Conservation (phyloP, 1,140 invertebrate genomes). For the Rhynchophorus ferrugineus region DNA sequence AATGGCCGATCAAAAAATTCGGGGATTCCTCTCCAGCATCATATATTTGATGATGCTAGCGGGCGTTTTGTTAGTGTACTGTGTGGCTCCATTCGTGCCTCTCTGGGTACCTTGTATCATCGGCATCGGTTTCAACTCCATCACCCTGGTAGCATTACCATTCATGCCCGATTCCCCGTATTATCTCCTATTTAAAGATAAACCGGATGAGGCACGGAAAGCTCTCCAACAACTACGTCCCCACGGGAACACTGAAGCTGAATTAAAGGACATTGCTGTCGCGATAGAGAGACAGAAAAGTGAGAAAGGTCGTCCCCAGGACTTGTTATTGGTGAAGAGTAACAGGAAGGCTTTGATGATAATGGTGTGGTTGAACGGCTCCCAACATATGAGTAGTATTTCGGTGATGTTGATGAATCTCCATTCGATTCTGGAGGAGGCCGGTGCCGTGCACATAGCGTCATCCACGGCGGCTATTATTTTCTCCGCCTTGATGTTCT, state of each 20-base stretch:
- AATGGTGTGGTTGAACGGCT: constrained; percentile 45
- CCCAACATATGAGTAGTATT: constrained; percentile 47
- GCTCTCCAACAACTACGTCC: constrained; percentile 47
- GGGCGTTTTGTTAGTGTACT: constrained; percentile 31
- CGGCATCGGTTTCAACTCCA: constrained; percentile 20
- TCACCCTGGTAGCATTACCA: constrained; percentile 23
- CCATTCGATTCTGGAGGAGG: constrained; percentile 42
- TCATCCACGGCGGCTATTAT: constrained; percentile 37
- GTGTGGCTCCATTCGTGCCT: constrained; percentile 31
- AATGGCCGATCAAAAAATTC: constrained; percentile 36
- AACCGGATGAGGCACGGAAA: constrained; percentile 42
- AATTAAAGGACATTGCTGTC: constrained; percentile 40
- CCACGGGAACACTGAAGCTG: constrained; percentile 38
- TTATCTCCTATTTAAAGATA: constrained; percentile 30
- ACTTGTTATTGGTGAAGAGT: constrained; percentile 27
- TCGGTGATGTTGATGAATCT: constrained; percentile 52
- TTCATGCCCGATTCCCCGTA: constrained; percentile 34
- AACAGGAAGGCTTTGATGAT: constrained; percentile 33
- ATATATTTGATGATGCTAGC: constrained; percentile 35
- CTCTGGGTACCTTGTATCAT: constrained; percentile 29
- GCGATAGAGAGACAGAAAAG: constrained; percentile 29
- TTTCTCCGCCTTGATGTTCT: constrained; percentile 37
- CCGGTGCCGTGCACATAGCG: constrained; percentile 34
- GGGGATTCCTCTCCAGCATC: constrained; percentile 32
- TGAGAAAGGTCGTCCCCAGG: constrained; percentile 27